Conservation (phyloP, 2,113 vertebrate genomes). For the Rhombomys opimus region DNA sequence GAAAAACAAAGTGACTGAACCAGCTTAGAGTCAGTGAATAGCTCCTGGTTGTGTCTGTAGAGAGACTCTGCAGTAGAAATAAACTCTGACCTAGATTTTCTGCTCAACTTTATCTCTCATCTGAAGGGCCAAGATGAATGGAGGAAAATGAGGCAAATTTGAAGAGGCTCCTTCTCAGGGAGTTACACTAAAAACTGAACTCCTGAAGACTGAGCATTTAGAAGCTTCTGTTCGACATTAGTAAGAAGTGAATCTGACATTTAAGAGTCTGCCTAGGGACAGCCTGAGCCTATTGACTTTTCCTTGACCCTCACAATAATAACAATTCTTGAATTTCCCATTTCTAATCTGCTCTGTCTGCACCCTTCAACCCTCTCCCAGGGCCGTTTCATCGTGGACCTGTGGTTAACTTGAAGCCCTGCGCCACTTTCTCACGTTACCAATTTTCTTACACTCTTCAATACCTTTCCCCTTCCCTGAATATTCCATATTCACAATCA, state of each 20-base stretch:
- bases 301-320: not conserved
- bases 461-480: not conserved
- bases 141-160: not conserved
- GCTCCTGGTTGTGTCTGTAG: not conserved
- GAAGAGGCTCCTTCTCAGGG: not conserved
- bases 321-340: not conserved
- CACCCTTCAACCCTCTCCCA: not conserved
- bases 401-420: not conserved
- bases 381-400: not conserved
- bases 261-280: not conserved
- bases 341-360: not conserved
- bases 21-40: not conserved
- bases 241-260: conserved; percentile 7
- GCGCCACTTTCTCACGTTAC: not conserved
- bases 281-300: not conserved
- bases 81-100: conserved; percentile 25
- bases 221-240: conserved; percentile 21
- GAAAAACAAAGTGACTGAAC: conserved; percentile 6
- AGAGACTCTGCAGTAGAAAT: conserved; percentile 21
- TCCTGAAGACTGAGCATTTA: not conserved
- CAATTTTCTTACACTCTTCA: not conserved
- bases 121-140: not conserved
- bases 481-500: not conserved
- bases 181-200: conserved; percentile 8
- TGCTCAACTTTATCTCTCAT: conserved; percentile 17